These are phyloP conservation scores for Pristionchus fissidentatus DNA, from an alignment of 2,888 invertebrate species.

Conservation along the genomic window DNA sequence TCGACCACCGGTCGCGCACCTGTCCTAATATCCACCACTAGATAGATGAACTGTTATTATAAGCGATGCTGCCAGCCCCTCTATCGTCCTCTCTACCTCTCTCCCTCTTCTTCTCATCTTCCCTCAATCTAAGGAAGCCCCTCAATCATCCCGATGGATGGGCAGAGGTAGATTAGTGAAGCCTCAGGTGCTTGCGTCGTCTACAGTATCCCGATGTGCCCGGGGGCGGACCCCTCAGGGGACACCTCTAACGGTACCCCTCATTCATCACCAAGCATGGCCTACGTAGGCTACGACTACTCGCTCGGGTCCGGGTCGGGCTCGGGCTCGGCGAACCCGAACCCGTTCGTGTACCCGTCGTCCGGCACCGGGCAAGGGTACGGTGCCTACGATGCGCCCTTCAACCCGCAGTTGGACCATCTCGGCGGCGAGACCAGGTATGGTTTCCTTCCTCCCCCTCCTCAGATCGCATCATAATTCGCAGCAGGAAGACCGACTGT, in stretches of 20 bases:
- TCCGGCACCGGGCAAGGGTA: not conserved
- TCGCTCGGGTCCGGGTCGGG: not conserved
- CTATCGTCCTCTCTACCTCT: too few species aligned
- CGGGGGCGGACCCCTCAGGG: not conserved
- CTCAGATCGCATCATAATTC: not conserved
- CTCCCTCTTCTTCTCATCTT: not conserved
- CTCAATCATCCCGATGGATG: not conserved
- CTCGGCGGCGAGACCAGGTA: slow-evolving; percentile 15
- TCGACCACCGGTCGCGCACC: too few species aligned
- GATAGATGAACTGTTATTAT: too few species aligned
- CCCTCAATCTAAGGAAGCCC: not conserved
- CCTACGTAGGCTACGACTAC: slow-evolving; percentile 37
- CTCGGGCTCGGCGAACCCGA: not conserved
- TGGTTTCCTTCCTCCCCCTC: not conserved
- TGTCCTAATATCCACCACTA: too few species aligned
- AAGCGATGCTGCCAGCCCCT: too few species aligned
- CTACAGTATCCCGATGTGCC: not conserved
- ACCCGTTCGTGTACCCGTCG: slow-evolving; percentile 11
- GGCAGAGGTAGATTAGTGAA: not conserved
- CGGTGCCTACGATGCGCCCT: slow-evolving; percentile 38
- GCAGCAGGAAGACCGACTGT: not conserved
- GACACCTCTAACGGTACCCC: not conserved
- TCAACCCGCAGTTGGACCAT: slow-evolving; percentile 37
- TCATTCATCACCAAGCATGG: slow-evolving; percentile 10
- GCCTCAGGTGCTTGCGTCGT: not conserved